A percentile compares a stretch with the other conserved stretches of the same genome.
Conservation (phyloP, 2,888 invertebrate species). For the Troglohyphantes excavatus region DNA sequence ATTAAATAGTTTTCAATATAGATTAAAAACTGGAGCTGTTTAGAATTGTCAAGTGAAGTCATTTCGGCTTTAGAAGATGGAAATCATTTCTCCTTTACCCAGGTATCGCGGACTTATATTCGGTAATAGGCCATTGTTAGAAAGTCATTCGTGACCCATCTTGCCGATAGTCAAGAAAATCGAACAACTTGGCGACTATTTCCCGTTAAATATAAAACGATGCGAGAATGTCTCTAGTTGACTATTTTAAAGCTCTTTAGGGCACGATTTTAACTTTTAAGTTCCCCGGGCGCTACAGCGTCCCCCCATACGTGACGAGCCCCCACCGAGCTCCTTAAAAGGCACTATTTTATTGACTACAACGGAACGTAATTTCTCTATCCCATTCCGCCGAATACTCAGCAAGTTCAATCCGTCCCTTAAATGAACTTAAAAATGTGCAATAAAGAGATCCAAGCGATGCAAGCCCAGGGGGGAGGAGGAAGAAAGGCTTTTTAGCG, state of each 20-base stretch:
- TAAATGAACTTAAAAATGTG: slow-evolving; percentile 29
- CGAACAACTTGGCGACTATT: no score
- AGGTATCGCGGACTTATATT: no score
- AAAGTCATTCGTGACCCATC: no score
- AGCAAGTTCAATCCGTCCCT: neutral
- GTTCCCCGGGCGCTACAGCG: neutral
- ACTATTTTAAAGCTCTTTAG: slow-evolving; percentile 2
- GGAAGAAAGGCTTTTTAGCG: slow-evolving; percentile 1
- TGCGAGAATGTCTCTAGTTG: no score
- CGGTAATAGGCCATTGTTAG: no score
- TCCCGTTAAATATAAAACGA: no score
- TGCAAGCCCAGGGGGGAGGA: neutral
- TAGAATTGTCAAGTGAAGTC: no score
- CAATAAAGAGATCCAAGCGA: slow-evolving; percentile 11
- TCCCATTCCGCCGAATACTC: neutral
- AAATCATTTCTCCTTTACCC: no score
- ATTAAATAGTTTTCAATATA: no score
- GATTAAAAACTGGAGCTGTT: no score
- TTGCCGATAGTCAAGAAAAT: no score
- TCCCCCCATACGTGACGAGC: neutral
- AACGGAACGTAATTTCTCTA: neutral
- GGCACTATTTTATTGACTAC: slow-evolving; percentile 1
- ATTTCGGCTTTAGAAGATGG: no score
- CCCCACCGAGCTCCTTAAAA: neutral
- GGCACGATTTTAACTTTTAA: neutral